Evolutionary conservation across 2,113 vertebrate genomes (phyloP), one percentile per base, ranked within the genome.

Genomic region (Pardalotus punctatus): DNA sequence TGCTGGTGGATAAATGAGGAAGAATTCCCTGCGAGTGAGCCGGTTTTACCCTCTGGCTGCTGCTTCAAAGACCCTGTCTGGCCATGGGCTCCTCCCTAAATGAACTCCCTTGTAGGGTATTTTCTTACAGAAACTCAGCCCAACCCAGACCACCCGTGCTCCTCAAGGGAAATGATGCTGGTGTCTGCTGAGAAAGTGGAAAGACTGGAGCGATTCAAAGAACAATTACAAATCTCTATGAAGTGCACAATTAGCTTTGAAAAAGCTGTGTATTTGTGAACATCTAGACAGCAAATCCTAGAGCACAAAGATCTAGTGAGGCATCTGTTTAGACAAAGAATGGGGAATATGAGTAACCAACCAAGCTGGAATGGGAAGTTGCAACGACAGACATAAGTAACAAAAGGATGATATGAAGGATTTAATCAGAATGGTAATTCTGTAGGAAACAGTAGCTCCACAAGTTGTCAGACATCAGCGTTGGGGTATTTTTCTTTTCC

Each of bases 121-220:
- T 97, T 92, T 77, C 90, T 94, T 90, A 88, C 36, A 87, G 28
- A 67, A 95, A 94, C 73, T 76, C 86, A 89, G 71, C n/a, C 61
- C 81, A 67, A 28, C 43, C 88, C 53, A 57, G 85, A 72, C 90
- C 85, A 90, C 76, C 86, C 11, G 0, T 54, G 71, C 11, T 95
- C 42, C 66, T 70, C 35, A 73, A 86, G 62, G 62, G 93, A 96
- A 95, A 76, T 65, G 60, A 90, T 25, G 28, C 36, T 36, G 17
- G 25, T 77, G 91, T 86, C 88, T 94, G 71, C 90, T 81, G 80
- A 86, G 82, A 42, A 70, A 94, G 90, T 62, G n/a, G 88, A 92
- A 95, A 90, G 78, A 95, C 88, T 88, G 82, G 96, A 95, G 83
- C 50, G 22, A 72, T 42, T 80, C 62, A 65, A 92, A 72, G 82